phyloP scores from a whole-genome alignment of 1,140 invertebrate genomes.

The Mizuhopecten yessoensis region DNA sequence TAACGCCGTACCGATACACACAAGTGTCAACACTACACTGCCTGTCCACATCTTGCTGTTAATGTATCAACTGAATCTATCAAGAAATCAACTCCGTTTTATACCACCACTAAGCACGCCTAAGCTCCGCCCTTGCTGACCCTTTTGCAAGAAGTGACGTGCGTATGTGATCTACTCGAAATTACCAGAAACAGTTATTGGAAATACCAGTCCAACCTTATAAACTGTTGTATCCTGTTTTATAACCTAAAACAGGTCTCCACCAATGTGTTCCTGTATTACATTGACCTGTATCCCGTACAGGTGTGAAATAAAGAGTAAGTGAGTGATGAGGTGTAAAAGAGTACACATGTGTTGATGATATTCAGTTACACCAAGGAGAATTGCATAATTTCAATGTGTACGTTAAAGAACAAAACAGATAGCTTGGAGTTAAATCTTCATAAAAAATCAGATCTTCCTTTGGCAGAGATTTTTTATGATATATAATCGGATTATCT shows the following conservation, averaged over 20 bases:
- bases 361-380: not conserved
- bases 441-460: not conserved
- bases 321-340: too few relatives aligned
- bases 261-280: too few relatives aligned
- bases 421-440: not conserved
- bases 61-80: not conserved
- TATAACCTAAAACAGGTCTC: too few relatives aligned
- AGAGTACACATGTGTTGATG: not conserved
- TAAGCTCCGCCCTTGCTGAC: not conserved
- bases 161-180: not conserved
- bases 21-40: not conserved
- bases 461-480: too few relatives aligned
- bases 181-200: not conserved
- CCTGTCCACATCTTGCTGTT: not conserved
- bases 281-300: too few relatives aligned
- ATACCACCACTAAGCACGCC: not conserved
- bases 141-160: not conserved
- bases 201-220: not conserved
- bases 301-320: too few relatives aligned
- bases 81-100: not conserved
- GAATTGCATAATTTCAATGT: not conserved
- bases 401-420: not conserved
- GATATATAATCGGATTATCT: not conserved
- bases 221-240: not conserved
- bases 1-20: not conserved